Evolutionary conservation across 2,113 vertebrate species (phyloP), one percentile per base, ranked within the genome.

Genomic region (Fregata magnificens): DNA sequence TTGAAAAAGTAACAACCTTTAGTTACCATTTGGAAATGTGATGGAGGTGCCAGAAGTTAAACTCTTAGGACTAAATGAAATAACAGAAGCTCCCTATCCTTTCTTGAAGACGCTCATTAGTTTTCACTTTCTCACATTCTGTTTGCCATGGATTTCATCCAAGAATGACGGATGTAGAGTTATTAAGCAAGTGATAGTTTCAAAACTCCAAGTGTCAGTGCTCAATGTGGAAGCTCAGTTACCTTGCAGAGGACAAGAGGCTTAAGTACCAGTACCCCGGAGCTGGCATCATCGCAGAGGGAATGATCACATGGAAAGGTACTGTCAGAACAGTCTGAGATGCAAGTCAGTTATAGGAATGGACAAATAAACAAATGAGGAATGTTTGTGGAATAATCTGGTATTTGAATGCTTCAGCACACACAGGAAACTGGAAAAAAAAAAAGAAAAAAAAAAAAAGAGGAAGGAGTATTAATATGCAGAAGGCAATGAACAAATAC

Each of bases 91-190:
- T 98, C 97, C 97, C 97, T 98, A 96, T 98, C 96, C 97, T 97
- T 97, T 97, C 98, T 97, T 96, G 96, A 98, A 98, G 97, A 98
- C 97, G 97, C 98, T 98, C 97, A 98, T 97, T 98, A 98, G 98
- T 97, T 98, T 98, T 96, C 97, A 97, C 97, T 97, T 98, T 98
- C 97, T 98, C 98, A 98, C 98, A 97, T 98, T 98, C 98, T 98
- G 98, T 98, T 98, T 98, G 97, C 96, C 89, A 96, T 98, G 98
- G 98, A 98, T 97, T 55, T 62, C 94, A 96, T 98, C 98, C 98
- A 98, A 96, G 97, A 98, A 97, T 97, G 97, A 98, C 80, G 94
- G 96, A 42, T 77, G 96, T 95, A 97, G 97, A 98, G 97, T 98
- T 98, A 98, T 98, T 98, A 98, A 98, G 95, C 95, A 97, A 97